Percentiles rank a stretch among this genome's conserved stretches.
Conservation (phyloP, 2,888 invertebrate genomes). For the Drosophila mayaguana region DNA sequence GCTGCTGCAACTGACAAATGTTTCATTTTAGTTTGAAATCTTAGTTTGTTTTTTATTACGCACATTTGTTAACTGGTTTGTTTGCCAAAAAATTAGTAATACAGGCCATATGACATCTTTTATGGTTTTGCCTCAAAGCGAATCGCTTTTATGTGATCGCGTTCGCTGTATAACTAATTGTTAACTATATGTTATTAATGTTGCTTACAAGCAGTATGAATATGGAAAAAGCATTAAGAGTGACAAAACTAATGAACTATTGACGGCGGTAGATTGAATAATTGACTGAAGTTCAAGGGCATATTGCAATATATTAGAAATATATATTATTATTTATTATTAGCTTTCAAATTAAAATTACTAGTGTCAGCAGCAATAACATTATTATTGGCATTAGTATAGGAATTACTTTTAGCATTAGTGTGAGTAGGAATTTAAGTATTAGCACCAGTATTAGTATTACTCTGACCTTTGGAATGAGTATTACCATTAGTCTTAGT, state of each 20-base stretch:
- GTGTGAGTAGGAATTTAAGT: neutral
- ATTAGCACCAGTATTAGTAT: neutral
- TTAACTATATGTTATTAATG: conserved; percentile 18
- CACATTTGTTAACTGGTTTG: conserved; percentile 59
- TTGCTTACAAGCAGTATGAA: conserved; percentile 4
- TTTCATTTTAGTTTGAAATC: conserved; percentile 36
- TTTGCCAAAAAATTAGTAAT: conserved; percentile 63
- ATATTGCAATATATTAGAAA: too few relatives aligned
- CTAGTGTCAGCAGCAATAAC: too few relatives aligned
- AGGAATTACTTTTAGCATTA: neutral
- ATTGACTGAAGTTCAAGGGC: neutral
- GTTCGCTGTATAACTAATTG: conserved; percentile 19
- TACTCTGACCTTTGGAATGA: neutral
- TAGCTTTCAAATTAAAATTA: too few relatives aligned
- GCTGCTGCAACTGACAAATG: conserved; percentile 44
- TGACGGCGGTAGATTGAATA: neutral
- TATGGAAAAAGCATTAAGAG: neutral
- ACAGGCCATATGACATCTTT: conserved; percentile 30
- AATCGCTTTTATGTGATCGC: conserved; percentile 54
- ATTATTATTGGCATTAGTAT: neutral
- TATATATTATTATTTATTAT: too few relatives aligned
- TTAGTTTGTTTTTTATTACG: conserved; percentile 21
- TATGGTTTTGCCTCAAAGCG: conserved; percentile 5
- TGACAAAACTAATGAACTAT: conserved; percentile 1
- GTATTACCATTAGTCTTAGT: neutral